Evolutionary conservation across 2,888 invertebrate genomes (phyloP).

Genomic region (Harmothoe impar): DNA sequence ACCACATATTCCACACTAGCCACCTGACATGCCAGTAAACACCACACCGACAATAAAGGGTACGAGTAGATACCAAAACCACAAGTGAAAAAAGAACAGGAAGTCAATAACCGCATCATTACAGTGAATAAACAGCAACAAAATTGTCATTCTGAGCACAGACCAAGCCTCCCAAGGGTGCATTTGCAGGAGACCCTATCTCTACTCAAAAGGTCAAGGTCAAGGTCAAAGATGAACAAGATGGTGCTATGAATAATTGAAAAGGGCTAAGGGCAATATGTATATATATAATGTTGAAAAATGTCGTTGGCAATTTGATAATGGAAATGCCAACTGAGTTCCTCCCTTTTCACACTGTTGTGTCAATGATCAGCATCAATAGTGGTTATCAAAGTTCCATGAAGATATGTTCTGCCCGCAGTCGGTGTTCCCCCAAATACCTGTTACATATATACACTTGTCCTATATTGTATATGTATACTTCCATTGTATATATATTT

Average conservation of each 20-base stretch:
- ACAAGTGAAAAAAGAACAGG: constrained; percentile 55
- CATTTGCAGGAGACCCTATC: constrained; percentile 17
- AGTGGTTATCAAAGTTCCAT: constrained; percentile 42
- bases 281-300: constrained; percentile 47
- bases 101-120: constrained; percentile 51
- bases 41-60: constrained; percentile 56
- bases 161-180: not conserved
- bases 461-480: constrained; percentile 56
- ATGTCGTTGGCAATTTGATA: not conserved
- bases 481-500: constrained; percentile 38
- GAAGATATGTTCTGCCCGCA: constrained; percentile 56
- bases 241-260: constrained; percentile 55
- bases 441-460: constrained; percentile 40
- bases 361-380: not conserved
- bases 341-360: constrained; percentile 23
- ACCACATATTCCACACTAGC: constrained; percentile 42
- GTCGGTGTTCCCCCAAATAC: constrained; percentile 62
- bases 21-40: constrained; percentile 50
- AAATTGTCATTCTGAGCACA: constrained; percentile 54
- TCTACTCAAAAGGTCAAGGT: constrained; percentile 60
- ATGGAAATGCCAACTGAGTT: constrained; percentile 16
- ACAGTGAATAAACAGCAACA: constrained; percentile 52
- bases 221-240: constrained; percentile 56
- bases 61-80: constrained; percentile 53
- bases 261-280: constrained; percentile 11